phyloP scores from a whole-genome alignment of 2,797 vertebrate genomes.

The Acomys russatus region DNA sequence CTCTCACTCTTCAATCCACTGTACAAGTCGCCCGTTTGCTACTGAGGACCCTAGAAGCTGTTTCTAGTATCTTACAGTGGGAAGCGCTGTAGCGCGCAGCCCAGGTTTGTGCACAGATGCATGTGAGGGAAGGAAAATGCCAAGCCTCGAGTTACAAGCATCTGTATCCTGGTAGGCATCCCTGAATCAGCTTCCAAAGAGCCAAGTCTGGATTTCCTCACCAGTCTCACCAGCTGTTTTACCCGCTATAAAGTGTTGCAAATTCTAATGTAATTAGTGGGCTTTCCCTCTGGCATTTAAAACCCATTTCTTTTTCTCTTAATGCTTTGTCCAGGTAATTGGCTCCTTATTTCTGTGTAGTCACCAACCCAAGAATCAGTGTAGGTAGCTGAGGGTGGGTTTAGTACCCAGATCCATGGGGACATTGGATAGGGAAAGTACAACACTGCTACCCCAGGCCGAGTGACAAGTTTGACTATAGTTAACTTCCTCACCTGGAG shows the following conservation, averaged over 20 bases:
- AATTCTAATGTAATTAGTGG: not conserved
- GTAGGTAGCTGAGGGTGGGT: not conserved
- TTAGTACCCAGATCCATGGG: not conserved
- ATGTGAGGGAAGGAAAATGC: fast-evolving
- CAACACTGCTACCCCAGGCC: not conserved
- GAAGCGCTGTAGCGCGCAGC: fast-evolving
- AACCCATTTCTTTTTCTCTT: not conserved
- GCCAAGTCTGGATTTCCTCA: not conserved
- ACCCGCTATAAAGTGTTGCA: fast-evolving
- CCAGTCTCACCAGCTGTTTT: not conserved
- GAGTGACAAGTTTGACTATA: not conserved
- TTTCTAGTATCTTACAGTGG: not conserved
- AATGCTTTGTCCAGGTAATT: too few species aligned
- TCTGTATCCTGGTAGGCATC: not conserved
- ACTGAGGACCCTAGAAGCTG: too few species aligned
- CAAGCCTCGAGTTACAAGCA: not conserved
- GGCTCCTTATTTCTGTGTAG: not conserved
- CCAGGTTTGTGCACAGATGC: not conserved
- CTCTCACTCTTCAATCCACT: not conserved
- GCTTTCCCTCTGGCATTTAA: not conserved
- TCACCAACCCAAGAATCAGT: not conserved
- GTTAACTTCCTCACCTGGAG: not conserved
- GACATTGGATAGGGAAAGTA: not conserved
- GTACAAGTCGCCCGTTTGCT: too few species aligned
- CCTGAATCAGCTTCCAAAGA: not conserved